phyloP scores from a whole-genome alignment of 2,113 vertebrate species.

The Corythoichthys haematopterus region DNA sequence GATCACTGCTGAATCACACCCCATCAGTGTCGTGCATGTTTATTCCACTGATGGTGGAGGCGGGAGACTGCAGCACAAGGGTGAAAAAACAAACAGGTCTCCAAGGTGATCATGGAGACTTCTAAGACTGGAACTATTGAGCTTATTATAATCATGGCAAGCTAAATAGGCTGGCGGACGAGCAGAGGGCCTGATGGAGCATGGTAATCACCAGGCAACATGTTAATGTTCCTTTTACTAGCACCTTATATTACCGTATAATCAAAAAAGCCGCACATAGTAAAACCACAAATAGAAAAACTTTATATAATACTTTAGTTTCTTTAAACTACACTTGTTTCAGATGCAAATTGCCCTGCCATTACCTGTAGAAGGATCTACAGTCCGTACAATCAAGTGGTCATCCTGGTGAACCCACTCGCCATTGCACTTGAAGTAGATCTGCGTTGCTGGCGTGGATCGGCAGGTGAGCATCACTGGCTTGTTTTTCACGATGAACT shows the following conservation, averaged over 20 bases:
- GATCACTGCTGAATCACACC: conserved; percentile 55
- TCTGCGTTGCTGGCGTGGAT: conserved; percentile 90
- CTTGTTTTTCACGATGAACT: conserved; percentile 97
- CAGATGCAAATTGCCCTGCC: background rate
- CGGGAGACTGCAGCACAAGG: conserved; percentile 44
- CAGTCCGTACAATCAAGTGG: conserved; percentile 83
- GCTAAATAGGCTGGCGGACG: conserved; percentile 53
- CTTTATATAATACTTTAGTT: too few species aligned
- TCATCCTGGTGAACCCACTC: conserved; percentile 98
- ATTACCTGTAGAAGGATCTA: conserved; percentile 84
- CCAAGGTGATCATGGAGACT: conserved; percentile 59
- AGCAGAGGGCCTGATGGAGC: conserved; percentile 52
- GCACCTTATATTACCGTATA: conserved; percentile 45
- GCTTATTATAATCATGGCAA: conserved; percentile 61
- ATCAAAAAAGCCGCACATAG: conserved; percentile 15
- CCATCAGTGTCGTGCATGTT: conserved; percentile 60
- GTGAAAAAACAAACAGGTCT: conserved; percentile 64
- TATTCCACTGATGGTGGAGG: conserved; percentile 54
- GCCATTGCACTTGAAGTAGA: conserved; percentile 99
- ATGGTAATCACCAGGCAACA: conserved; percentile 55
- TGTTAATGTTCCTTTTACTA: conserved; percentile 42
- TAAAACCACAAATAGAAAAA: background rate
- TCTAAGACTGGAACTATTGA: conserved; percentile 58
- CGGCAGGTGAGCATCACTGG: conserved; percentile 91
- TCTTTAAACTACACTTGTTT: background rate